These are phyloP conservation scores for Acanthurus leucopareius DNA, from an alignment of 2,797 vertebrate genomes.

Conservation along the genomic window DNA sequence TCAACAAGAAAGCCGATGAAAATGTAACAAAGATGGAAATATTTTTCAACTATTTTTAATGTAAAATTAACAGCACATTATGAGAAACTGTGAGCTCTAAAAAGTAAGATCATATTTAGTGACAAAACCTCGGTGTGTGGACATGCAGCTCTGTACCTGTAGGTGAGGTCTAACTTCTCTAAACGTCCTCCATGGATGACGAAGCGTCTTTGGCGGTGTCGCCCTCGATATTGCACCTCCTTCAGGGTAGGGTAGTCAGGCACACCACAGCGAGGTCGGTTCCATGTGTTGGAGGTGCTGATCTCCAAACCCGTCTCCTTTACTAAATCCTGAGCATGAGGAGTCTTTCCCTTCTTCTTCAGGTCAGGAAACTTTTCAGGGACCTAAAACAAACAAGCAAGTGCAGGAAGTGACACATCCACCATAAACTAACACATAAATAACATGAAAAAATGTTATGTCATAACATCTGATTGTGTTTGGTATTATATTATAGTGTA, in stretches of 20 bases:
- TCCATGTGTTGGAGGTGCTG: conserved; percentile 67
- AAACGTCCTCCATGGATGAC: conserved; percentile 90
- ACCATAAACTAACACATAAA: not conserved
- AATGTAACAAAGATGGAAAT: no score
- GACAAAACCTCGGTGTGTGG: no score
- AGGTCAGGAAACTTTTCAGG: conserved; percentile 67
- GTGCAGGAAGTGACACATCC: no score
- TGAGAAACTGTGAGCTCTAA: not conserved
- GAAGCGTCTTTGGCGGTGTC: conserved; percentile 88
- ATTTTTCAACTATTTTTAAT: no score
- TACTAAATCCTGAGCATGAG: conserved; percentile 60
- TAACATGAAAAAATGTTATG: not conserved
- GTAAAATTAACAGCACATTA: no score
- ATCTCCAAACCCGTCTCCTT: conserved; percentile 54
- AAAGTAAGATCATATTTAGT: not conserved
- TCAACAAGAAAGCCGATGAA: no score
- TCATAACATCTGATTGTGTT: not conserved
- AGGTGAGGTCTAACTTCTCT: conserved; percentile 92
- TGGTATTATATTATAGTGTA: not conserved
- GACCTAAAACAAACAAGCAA: conserved; percentile 47
- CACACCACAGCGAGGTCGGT: conserved; percentile 88
- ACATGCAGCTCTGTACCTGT: conserved; percentile 85
- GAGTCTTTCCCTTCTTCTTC: conserved; percentile 68
- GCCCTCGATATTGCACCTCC: conserved; percentile 54
- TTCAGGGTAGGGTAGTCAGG: conserved; percentile 82